A percentile compares a stretch with the other conserved stretches of the same genome.
phyloP scores from a whole-genome alignment of 2,113 vertebrate species.

The Xenopus borealis region DNA sequence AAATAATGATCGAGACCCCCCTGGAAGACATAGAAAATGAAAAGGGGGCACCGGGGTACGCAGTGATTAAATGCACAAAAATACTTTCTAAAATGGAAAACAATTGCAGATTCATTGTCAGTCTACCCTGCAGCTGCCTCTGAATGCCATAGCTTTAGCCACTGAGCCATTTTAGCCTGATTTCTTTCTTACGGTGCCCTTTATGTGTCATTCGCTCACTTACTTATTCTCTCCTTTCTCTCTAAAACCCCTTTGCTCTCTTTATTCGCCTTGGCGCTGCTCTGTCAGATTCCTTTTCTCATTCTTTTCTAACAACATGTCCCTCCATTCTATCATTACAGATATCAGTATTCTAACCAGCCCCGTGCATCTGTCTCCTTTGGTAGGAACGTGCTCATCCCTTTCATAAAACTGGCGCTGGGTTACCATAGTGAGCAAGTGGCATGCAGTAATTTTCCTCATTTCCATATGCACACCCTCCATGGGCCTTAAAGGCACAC shows the following conservation, averaged over 20 bases:
- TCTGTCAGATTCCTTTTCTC: background rate
- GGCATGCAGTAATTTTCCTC: background rate
- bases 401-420: background rate
- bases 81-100: background rate
- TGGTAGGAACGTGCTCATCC: constrained; percentile 5
- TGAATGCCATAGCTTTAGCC: background rate
- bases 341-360: constrained; percentile 2
- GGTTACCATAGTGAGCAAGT: background rate
- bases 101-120: background rate
- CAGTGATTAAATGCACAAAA: too few species aligned
- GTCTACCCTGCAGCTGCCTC: background rate
- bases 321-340: background rate
- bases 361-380: background rate
- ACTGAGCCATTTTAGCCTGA: background rate
- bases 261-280: background rate
- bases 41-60: too few species aligned
- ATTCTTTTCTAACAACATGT: background rate
- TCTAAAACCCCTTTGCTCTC: background rate
- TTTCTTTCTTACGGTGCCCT: background rate
- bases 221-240: background rate
- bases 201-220: background rate
- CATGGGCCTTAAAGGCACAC: background rate
- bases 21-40: too few species aligned
- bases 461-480: background rate
- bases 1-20: too few species aligned